A percentile compares a stretch with the other conserved stretches of the same genome.
Evolutionary conservation across 2,113 vertebrate genomes (phyloP).

Genomic region (Coturnix japonica): DNA sequence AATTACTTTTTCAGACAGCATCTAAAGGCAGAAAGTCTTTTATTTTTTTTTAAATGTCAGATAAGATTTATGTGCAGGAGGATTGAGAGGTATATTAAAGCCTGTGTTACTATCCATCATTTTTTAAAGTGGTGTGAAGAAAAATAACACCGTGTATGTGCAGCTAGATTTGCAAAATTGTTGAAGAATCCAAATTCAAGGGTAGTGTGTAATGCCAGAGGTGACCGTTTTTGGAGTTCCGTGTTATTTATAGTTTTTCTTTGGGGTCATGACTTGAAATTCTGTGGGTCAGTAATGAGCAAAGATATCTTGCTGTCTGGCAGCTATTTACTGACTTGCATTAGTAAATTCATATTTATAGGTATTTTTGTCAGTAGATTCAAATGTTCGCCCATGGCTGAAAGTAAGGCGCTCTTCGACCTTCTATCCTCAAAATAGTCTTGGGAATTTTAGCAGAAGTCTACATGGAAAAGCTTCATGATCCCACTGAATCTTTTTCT

Average conservation of each 20-base stretch:
- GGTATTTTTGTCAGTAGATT: background rate
- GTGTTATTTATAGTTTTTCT: background rate
- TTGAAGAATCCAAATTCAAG: constrained; percentile 14
- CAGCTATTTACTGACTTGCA: background rate
- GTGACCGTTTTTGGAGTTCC: background rate
- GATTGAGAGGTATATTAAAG: constrained; percentile 35
- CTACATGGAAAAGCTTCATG: background rate
- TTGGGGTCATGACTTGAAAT: background rate
- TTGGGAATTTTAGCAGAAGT: background rate
- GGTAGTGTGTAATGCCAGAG: background rate
- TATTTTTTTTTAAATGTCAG: background rate
- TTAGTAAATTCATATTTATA: background rate
- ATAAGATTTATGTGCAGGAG: constrained; percentile 44
- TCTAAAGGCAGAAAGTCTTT: background rate
- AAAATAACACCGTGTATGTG: background rate
- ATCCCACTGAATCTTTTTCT: background rate
- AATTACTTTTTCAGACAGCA: background rate
- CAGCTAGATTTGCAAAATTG: constrained; percentile 17
- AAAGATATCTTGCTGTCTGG: background rate
- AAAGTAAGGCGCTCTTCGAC: background rate
- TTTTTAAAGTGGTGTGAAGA: constrained; percentile 34
- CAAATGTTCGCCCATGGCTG: background rate
- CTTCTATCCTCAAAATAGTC: background rate
- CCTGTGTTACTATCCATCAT: constrained; percentile 29
- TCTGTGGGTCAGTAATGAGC: background rate